Base-by-base conservation (phyloP, 2,888 invertebrate genomes). In the Trachelus tabidus region DNA sequence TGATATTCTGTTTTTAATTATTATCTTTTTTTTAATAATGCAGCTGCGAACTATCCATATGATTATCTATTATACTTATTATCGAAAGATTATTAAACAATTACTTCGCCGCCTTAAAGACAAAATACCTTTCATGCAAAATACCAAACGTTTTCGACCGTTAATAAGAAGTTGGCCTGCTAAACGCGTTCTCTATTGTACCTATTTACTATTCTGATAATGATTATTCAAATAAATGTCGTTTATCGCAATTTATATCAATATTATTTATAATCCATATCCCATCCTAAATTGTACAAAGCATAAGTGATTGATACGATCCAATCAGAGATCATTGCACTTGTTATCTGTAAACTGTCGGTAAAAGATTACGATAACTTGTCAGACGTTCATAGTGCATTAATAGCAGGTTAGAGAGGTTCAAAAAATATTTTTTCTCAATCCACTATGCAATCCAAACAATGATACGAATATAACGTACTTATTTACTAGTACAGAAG, bases 191-290 rank as follows among this genome's bases (percentile, higher is more conserved):
- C 89, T 87, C 85, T 87, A 87, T 88, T 90, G 87, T 90, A 89
- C 86, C 87, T 86, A 88, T 85, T 87, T 87, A 86, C 85, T 85
- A 90, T 87, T 88, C 87, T 88, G 84, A 86, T 89, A 78, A 83
- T 84, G 84, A 87, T 85, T 89, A 89, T 87, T 88, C 87, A 86
- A 90, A 90, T 90, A 90, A 89, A 90, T 85, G 88, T 90, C 88
- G 84, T 90, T 90, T 89, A 89, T 85, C 80, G 84, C 85, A 85
- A 85, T 83, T 33, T 56, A 56, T 56, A 56, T 56, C 9, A 56
- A 23, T 23, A 23, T 2, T 56, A 56, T 56, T 56, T 56, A 56
- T 56, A 23, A 56, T 56, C 6, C 23, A 6, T 56, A 9, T 56
- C 56, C 56, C 23, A 56, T 56, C 56, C 56, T 23, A 56, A 56